Evolutionary conservation across 23 tunicate genomes (phyloP).

Genomic region (Trididemnum miniatum): DNA sequence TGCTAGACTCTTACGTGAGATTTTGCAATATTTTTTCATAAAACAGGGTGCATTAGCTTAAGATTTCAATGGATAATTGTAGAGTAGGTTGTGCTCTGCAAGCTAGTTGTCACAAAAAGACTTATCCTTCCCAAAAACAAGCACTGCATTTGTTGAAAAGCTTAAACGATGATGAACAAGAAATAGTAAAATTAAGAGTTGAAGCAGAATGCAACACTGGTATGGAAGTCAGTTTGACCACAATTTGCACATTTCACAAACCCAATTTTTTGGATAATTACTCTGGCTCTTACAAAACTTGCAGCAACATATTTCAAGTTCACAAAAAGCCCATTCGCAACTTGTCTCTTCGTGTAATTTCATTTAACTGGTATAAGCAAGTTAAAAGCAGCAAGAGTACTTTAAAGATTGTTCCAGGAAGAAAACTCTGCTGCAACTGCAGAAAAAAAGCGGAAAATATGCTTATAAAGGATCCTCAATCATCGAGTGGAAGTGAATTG

Average conservation of each 20-base stretch:
- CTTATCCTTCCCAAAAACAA: too few species aligned
- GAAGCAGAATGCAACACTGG: neutral
- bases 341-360: neutral
- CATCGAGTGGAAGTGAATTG: constrained; percentile 2
- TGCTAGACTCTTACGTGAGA: too few species aligned
- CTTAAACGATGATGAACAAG: neutral
- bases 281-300: neutral
- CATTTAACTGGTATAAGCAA: neutral
- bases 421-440: constrained; percentile 12
- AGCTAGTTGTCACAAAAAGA: too few species aligned
- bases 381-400: neutral
- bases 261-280: neutral
- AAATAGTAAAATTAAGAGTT: neutral
- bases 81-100: too few species aligned
- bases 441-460: neutral
- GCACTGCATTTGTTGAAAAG: too few species aligned
- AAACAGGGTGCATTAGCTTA: too few species aligned
- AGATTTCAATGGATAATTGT: too few species aligned
- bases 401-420: neutral
- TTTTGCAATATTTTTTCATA: too few species aligned
- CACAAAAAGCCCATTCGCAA: neutral
- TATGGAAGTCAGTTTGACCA: neutral
- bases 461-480: neutral
- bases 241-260: neutral
- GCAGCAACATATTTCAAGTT: neutral